These are phyloP conservation scores for Eumeta japonica DNA, from an alignment of 1,140 invertebrate species.

Conservation along the genomic window DNA sequence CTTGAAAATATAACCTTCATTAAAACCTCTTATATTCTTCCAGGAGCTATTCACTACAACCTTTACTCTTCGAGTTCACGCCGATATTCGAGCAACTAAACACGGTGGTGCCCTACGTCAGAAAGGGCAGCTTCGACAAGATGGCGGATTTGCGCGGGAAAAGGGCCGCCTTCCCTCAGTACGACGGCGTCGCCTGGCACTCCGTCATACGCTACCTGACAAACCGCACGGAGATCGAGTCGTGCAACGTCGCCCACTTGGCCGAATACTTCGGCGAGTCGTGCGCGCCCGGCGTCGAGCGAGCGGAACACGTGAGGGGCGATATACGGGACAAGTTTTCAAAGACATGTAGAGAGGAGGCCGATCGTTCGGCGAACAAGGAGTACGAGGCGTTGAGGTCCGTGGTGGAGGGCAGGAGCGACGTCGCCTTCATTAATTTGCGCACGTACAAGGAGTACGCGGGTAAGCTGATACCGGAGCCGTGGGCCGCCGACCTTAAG, in stretches of 20 bases:
- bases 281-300: conserved; percentile 58
- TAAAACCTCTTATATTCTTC: conserved; percentile 31
- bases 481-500: conserved; percentile 16
- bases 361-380: conserved; percentile 40
- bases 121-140: conserved; percentile 58
- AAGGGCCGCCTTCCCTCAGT: conserved; percentile 69
- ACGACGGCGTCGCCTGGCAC: conserved; percentile 66
- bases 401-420: conserved; percentile 72
- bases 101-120: conserved; percentile 70
- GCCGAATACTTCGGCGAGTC: conserved; percentile 63
- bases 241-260: conserved; percentile 46
- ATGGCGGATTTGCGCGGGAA: conserved; percentile 65
- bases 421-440: conserved; percentile 83
- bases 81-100: conserved; percentile 62
- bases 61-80: conserved; percentile 67
- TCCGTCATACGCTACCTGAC: conserved; percentile 61
- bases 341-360: conserved; percentile 30
- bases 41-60: conserved; percentile 61
- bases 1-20: too few relatives aligned
- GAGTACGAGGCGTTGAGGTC: conserved; percentile 74
- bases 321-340: too few relatives aligned
- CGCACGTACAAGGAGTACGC: conserved; percentile 65
- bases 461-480: conserved; percentile 22
- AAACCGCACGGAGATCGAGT: conserved; percentile 35
- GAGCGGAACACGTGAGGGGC: conserved; percentile 11